A percentile compares a stretch with the other conserved stretches of the same genome.
Conservation (phyloP, 2,888 invertebrate species). For the Notodromas monacha region DNA sequence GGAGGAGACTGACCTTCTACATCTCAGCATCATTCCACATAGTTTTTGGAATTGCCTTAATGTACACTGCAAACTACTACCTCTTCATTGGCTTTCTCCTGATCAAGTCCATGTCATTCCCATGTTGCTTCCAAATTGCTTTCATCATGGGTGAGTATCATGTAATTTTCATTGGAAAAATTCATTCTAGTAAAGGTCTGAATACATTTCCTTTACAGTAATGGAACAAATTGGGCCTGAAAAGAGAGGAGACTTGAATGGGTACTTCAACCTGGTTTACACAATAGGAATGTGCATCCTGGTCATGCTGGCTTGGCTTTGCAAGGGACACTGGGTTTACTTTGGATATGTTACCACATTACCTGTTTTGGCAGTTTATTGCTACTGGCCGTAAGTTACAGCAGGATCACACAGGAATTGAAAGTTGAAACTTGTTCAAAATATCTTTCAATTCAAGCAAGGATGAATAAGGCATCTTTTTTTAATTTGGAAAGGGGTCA, state of each 20-base stretch:
- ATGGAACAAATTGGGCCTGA: not conserved
- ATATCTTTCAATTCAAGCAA: not conserved
- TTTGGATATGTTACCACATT: not conserved
- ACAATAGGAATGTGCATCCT: not conserved
- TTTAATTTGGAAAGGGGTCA: too few relatives aligned
- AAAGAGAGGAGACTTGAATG: not conserved
- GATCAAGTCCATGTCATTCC: not conserved
- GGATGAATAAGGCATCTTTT: not conserved
- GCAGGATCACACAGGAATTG: too few relatives aligned
- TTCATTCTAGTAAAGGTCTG: not conserved
- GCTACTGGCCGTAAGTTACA: not conserved
- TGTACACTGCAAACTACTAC: not conserved
- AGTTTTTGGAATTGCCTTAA: not conserved
- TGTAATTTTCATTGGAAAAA: not conserved
- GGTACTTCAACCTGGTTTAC: not conserved
- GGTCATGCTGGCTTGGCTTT: not conserved
- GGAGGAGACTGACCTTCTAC: not conserved
- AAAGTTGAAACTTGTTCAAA: too few relatives aligned
- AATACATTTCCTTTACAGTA: not conserved
- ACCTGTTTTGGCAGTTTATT: not conserved
- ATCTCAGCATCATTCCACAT: not conserved
- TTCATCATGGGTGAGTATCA: not conserved
- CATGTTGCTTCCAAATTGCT: constrained; percentile 1
- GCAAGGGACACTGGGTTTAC: not conserved
- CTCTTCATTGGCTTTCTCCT: not conserved